Evolutionary conservation across 2,888 invertebrate genomes (phyloP), one percentile per base, ranked within the genome.

Genomic region (Glyphotaelius pellucidus): DNA sequence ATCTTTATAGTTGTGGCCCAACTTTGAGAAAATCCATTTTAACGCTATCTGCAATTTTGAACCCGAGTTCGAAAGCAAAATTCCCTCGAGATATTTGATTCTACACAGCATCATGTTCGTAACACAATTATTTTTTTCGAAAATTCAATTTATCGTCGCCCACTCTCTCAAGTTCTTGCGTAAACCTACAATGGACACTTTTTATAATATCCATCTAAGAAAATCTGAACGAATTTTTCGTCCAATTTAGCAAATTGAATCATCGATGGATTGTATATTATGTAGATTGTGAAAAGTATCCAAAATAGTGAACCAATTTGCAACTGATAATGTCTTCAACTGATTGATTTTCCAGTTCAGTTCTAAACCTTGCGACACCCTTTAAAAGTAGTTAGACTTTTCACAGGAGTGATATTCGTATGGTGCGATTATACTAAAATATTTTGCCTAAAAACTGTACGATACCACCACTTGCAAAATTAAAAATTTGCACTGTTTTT

Each of bases 41-140:
- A 67, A 25, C 7, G 25, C 52, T 83, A 31, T 83, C 19, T 81
- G 81, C 32, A 31, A 67, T 67, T 67, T 52, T 67, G 25, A 67
- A 67, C 25, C 67, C 67, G 67, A 25, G 25, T 67, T 25, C n/a
- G 25, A 67, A 67, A n/a, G 67, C 67, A n/a, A 67, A n/a, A 67
- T 67, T 67, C 67, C n/a, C 67, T n/a, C 67, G 9, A 67, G 67
- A 67, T 67, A 67, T 83, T 83, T 83, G 31, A 67, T 32, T 83
- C 81, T 35, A 83, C 83, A 83, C 83, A 38, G 35, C 19, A 83
- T 25, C 83, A 83, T 83, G 83, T 83, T 83, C 11, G 83, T 83
- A 83, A 83, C 83, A 83, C 83, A 11, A 15, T 12, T 35, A 3
- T 12, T 83, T 7, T 83, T 15, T 83, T 83, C 35, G 19, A 83